Evolutionary conservation across 1,140 invertebrate species (phyloP), one percentile per base, ranked within the genome.

Genomic region (Eciton burchellii): DNA sequence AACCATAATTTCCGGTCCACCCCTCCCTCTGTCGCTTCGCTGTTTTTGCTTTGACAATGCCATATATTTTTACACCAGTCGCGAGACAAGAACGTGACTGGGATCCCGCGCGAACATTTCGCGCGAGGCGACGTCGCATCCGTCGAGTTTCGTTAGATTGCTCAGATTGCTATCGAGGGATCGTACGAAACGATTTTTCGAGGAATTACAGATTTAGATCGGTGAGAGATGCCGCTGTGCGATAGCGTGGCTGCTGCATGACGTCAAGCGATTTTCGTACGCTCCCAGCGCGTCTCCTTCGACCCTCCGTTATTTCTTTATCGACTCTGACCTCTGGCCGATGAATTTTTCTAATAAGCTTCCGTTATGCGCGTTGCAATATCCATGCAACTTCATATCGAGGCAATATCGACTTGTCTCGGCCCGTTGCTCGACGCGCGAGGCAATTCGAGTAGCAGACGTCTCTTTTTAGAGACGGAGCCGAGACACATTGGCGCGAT

Each of bases 301-400:
- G 52, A 57, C n/a, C 19, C 45, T 26, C 74, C 49, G 56, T 79
- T 70, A 79, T 68, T 70, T 79, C 63, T 68, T 79, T 49, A 35
- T 79, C 68, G 70, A n/a, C 49, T 35, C 24, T 70, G 16, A 45
- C 9, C 35, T 63, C 54, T 21, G 47, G 21, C 62, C 21, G 35
- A 63, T 74, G 43, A 14, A 79, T 68, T 79, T 79, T 79, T 79
- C n/a, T 79, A 79, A 79, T 68, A 21, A 41, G 12, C 47, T 79
- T 16, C 63, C n/a, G 65, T 70, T 54, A 79, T 79, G 63, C 49
- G 63, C 52, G 63, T 49, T 56, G 49, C 26, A 79, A 45, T 79
- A 79, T 79, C 74, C 63, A 79, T 79, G 29, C 74, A 79, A 79
- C 74, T 79, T 79, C 65, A 79, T 79, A 79, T 79, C 52, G 63